Percentiles rank a stretch among this genome's conserved stretches.
phyloP scores from a whole-genome alignment of 2,113 vertebrate genomes.

The Gila orcuttii region DNA sequence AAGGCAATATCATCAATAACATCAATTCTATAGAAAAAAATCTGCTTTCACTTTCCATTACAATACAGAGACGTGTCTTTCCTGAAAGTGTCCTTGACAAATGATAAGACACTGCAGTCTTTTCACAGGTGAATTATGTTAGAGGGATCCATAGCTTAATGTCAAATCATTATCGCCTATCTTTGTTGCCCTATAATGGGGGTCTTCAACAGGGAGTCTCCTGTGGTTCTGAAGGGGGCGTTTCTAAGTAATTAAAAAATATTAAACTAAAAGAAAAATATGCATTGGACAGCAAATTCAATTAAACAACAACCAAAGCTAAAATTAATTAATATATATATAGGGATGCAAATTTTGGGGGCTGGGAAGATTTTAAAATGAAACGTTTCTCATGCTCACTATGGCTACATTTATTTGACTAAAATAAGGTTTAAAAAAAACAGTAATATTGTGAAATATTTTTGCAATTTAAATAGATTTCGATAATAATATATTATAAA shows the following conservation, averaged over 20 bases:
- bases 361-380: too few relatives aligned
- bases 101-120: not conserved
- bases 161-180: not conserved
- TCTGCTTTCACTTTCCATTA: not conserved
- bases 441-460: too few relatives aligned
- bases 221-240: not conserved
- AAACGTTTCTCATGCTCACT: too few relatives aligned
- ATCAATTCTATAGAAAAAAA: constrained; percentile 4
- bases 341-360: too few relatives aligned
- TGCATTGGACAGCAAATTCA: not conserved
- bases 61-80: not conserved
- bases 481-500: not conserved
- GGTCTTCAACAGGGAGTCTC: not conserved
- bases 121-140: not conserved
- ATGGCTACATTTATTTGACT: too few relatives aligned
- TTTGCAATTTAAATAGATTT: too few relatives aligned
- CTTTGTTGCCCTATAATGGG: not conserved
- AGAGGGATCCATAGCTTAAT: constrained; percentile 9
- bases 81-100: constrained; percentile 10
- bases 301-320: not conserved
- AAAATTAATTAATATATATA: too few relatives aligned
- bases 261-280: not conserved
- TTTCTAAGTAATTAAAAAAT: not conserved
- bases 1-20: constrained; percentile 28
- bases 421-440: too few relatives aligned